A percentile compares a stretch with the other conserved stretches of the same genome.
These are phyloP conservation scores for Nasua narica DNA, from an alignment of 2,797 vertebrate species.

Conservation along the genomic window DNA sequence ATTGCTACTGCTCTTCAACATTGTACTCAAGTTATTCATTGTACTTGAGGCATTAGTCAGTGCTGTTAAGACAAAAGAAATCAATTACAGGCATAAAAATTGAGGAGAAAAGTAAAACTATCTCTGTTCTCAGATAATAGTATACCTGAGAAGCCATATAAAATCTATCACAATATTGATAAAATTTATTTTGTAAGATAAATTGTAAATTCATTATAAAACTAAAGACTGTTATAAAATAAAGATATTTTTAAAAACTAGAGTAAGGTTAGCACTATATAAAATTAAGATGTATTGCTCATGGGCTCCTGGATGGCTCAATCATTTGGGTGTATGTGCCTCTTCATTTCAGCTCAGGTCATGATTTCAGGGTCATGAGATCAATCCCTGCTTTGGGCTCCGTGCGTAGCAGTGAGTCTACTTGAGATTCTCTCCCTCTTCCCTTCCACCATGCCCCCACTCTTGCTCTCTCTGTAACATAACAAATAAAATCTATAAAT, in stretches of 20 bases:
- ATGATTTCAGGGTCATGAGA: not conserved
- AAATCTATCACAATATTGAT: not conserved
- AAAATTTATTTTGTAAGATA: conserved; percentile 2
- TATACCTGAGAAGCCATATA: not conserved
- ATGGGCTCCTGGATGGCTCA: not conserved
- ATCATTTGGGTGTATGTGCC: fast-evolving
- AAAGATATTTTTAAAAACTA: not conserved
- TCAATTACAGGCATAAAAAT: not conserved
- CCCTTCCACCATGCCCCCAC: not conserved
- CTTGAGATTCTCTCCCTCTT: not conserved
- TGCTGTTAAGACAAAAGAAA: not conserved
- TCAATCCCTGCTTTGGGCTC: not conserved
- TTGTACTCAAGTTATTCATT: not conserved
- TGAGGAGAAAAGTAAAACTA: not conserved
- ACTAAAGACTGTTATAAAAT: not conserved
- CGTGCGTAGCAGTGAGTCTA: not conserved
- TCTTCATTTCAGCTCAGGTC: not conserved
- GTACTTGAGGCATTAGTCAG: not conserved
- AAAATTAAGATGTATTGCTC: not conserved
- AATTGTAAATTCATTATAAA: not conserved
- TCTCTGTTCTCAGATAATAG: not conserved
- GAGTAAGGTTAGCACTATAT: not conserved
- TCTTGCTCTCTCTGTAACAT: not conserved
- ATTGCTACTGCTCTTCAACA: not conserved
- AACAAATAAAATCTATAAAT: not conserved